phyloP scores from a whole-genome alignment of 2,113 vertebrate species.

The Calidris pygmaea region DNA sequence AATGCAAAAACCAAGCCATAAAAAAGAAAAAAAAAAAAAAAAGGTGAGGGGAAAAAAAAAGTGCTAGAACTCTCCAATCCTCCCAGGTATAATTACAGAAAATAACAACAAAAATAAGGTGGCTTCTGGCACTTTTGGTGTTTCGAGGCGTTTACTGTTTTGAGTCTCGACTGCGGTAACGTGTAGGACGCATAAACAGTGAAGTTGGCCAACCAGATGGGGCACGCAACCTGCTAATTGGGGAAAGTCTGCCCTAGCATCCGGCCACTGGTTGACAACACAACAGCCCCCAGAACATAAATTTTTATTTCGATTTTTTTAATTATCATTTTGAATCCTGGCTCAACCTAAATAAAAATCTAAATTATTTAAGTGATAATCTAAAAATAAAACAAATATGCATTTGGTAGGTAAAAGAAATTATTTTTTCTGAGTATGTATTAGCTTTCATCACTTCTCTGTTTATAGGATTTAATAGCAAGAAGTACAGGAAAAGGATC shows the following conservation, averaged over 20 bases:
- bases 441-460: neutral
- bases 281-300: neutral
- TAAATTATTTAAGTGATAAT: too few relatives aligned
- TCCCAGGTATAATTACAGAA: slow-evolving; percentile 49
- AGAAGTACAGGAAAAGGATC: neutral
- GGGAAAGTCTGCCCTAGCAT: neutral
- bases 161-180: slow-evolving; percentile 4
- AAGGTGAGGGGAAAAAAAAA: neutral
- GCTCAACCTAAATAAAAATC: neutral
- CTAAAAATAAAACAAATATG: neutral
- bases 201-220: neutral
- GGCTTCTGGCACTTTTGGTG: slow-evolving; percentile 34
- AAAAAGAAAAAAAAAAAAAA: neutral
- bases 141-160: slow-evolving; percentile 2
- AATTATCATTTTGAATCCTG: neutral
- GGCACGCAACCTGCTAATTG: neutral
- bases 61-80: neutral
- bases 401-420: fast-evolving
- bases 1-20: neutral
- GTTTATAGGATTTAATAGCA: neutral
- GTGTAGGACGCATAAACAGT: neutral
- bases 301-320: neutral
- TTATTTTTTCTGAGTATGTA: neutral
- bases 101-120: slow-evolving; percentile 43
- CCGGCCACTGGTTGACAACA: neutral